A percentile compares a stretch with the other conserved stretches of the same genome.
Evolutionary conservation across 2,113 vertebrate species (phyloP).

Genomic region (Scomber scombrus): DNA sequence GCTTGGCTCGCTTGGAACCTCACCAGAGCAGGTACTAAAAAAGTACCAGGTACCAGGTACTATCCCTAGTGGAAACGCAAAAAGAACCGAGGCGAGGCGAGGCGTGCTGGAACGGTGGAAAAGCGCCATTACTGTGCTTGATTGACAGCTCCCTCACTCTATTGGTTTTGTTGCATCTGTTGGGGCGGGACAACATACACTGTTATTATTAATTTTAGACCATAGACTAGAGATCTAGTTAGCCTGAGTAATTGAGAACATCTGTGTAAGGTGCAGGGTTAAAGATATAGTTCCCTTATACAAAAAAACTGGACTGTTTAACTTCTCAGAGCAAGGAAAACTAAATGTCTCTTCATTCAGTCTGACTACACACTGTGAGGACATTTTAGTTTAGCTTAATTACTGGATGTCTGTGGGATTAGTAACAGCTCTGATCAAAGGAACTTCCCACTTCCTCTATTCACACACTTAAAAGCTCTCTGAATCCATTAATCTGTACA

Average conservation of each 20-base stretch:
- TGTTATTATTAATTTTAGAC: background rate
- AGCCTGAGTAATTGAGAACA: background rate
- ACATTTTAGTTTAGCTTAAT: constrained; percentile 64
- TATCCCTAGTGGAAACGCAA: too few relatives aligned
- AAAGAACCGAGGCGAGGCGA: too few relatives aligned
- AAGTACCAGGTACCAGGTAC: too few relatives aligned
- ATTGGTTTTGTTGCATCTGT: background rate
- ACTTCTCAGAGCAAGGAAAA: background rate
- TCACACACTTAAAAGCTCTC: constrained; percentile 42
- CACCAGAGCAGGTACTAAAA: too few relatives aligned
- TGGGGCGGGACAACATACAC: background rate
- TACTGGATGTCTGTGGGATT: constrained; percentile 59
- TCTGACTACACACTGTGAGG: constrained; percentile 14
- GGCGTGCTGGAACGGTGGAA: too few relatives aligned
- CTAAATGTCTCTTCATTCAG: background rate
- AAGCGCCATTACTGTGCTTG: too few relatives aligned
- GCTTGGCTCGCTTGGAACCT: too few relatives aligned
- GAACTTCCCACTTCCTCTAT: constrained; percentile 29
- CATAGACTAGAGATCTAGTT: background rate
- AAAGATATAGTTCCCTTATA: background rate
- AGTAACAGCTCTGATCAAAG: constrained; percentile 63
- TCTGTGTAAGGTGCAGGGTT: background rate
- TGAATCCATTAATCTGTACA: constrained; percentile 49
- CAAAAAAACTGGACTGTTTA: background rate
- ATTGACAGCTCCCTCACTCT: background rate